Evolutionary conservation across 2,888 invertebrate genomes (phyloP).

Genomic region (Disparrhopalites patrizii): DNA sequence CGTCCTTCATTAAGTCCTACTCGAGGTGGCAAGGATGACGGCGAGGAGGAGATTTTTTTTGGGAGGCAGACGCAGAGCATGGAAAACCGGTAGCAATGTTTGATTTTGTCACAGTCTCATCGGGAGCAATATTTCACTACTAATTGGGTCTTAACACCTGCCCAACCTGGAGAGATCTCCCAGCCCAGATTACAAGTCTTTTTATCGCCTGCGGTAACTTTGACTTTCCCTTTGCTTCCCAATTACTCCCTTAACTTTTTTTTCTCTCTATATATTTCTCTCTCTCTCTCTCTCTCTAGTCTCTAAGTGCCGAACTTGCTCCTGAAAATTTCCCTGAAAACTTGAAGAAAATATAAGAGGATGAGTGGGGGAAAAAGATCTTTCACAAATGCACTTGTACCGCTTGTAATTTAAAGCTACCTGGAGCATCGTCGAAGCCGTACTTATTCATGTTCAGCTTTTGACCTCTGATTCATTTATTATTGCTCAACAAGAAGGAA

Average conservation of each 20-base stretch:
- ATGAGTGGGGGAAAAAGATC: no score
- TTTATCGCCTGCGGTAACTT: conserved; percentile 48
- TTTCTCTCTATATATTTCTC: not conserved
- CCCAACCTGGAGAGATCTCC: conserved; percentile 47
- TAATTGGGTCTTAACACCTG: conserved; percentile 50
- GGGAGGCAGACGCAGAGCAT: conserved; percentile 27
- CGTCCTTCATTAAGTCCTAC: no score
- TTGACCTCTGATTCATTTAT: no score
- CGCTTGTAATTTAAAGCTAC: no score
- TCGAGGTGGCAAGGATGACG: not conserved
- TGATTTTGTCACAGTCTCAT: conserved; percentile 48
- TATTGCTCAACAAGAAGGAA: no score
- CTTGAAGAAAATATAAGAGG: no score
- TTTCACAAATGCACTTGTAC: no score
- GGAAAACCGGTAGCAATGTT: conserved; percentile 49
- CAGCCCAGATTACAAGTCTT: conserved; percentile 43
- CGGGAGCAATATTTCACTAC: conserved; percentile 49
- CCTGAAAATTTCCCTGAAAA: no score
- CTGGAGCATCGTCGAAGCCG: no score
- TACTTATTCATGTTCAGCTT: no score
- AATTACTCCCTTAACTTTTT: conserved; percentile 25
- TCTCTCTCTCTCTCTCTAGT: not conserved
- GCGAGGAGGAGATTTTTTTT: no score
- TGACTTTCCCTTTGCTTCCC: conserved; percentile 43
- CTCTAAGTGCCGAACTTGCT: conserved; percentile 17